A percentile compares a stretch with the other conserved stretches of the same genome.
Conservation (phyloP, 2,113 vertebrate genomes). For the Lamprologus ornatipinnis region DNA sequence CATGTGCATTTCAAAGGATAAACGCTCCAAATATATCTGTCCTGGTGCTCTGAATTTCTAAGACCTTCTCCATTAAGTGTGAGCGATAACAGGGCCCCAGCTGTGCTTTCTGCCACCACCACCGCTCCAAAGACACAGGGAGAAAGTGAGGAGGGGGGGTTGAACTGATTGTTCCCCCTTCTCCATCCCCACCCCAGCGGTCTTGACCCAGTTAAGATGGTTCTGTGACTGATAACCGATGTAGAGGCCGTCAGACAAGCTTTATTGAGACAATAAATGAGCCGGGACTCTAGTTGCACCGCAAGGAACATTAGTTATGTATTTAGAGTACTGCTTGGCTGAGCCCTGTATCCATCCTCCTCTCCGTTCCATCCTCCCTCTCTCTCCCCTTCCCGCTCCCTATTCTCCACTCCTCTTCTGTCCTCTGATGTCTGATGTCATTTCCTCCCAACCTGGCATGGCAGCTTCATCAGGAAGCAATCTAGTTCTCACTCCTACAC, state of each 20-base stretch:
- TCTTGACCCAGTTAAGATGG: conserved; percentile 71
- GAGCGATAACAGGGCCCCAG: conserved; percentile 60
- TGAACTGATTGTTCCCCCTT: neutral
- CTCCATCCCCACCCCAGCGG: conserved; percentile 32
- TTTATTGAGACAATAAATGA: conserved; percentile 75
- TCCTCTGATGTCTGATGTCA: conserved; percentile 25
- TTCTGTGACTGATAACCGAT: conserved; percentile 67
- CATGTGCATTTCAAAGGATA: conserved; percentile 46
- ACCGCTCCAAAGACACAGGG: conserved; percentile 17
- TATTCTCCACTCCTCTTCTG: neutral
- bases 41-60: conserved; percentile 42
- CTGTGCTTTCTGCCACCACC: conserved; percentile 43
- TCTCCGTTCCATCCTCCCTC: neutral
- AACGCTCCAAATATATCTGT: conserved; percentile 37
- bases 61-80: conserved; percentile 48
- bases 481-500: conserved; percentile 25
- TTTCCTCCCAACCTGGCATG: conserved; percentile 21
- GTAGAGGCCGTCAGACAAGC: conserved; percentile 59
- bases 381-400: neutral
- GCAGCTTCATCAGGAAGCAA: conserved; percentile 33
- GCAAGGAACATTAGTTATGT: conserved; percentile 64
- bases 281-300: conserved; percentile 37
- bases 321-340: conserved; percentile 59
- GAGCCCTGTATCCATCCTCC: conserved; percentile 20
- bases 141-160: neutral